Evolutionary conservation across 2,888 invertebrate genomes (phyloP).

Genomic region (Callyntrura guangdongensis): DNA sequence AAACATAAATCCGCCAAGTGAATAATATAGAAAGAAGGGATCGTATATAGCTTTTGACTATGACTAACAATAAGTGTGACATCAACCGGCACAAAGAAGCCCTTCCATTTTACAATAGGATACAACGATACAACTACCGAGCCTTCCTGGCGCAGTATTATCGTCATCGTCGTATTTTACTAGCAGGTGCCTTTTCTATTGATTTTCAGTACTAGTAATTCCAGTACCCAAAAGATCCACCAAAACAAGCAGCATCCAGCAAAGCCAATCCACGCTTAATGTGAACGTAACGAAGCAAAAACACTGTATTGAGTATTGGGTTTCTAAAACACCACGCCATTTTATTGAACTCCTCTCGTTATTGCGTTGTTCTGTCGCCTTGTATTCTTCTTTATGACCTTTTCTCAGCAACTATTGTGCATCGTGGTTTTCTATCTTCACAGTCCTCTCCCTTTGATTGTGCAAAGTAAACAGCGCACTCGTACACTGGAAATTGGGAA

Average conservation of each 20-base stretch:
- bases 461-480: conserved; percentile 49
- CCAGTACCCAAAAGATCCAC: not conserved
- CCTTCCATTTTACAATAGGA: conserved; percentile 53
- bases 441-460: conserved; percentile 27
- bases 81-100: conserved; percentile 31
- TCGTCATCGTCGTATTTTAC: conserved; percentile 33
- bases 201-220: conserved; percentile 28
- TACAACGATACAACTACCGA: conserved; percentile 53
- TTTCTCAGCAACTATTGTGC: conserved; percentile 69
- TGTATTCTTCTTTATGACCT: conserved; percentile 57
- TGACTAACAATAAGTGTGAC: conserved; percentile 60
- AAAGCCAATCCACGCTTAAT: not conserved
- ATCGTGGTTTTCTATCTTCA: conserved; percentile 68
- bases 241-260: not conserved
- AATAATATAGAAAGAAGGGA: too few relatives aligned
- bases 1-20: not conserved
- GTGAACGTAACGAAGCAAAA: conserved; percentile 14
- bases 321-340: conserved; percentile 50
- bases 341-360: conserved; percentile 31
- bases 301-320: conserved; percentile 46
- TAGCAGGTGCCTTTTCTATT: conserved; percentile 71
- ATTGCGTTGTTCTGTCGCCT: conserved; percentile 60
- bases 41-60: too few relatives aligned
- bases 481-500: too few relatives aligned
- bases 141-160: conserved; percentile 42